Percentiles rank a stretch among this genome's conserved stretches.
These are phyloP conservation scores for Drosophila triauraria DNA, from an alignment of 1,140 invertebrate species.

Conservation along the genomic window DNA sequence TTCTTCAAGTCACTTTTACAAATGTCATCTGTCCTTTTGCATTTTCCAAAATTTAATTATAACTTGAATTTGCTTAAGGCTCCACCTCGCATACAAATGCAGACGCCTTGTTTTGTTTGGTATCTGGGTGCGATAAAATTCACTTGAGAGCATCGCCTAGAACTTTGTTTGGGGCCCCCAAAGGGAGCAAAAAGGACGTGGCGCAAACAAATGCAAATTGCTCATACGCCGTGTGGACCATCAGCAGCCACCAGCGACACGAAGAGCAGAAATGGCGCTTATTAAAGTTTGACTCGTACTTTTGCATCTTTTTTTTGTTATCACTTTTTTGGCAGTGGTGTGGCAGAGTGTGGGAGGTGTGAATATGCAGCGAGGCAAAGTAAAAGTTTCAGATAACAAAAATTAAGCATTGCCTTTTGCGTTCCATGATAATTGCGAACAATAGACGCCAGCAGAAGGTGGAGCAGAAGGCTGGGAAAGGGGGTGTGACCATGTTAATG, in stretches of 20 bases:
- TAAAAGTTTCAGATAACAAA: constrained; percentile 71
- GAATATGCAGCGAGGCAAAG: constrained; percentile 48
- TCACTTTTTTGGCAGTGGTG: constrained; percentile 1
- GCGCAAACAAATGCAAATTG: constrained; percentile 64
- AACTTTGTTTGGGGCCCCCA: constrained; percentile 45
- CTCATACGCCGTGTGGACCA: constrained; percentile 67
- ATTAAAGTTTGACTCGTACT: constrained; percentile 80
- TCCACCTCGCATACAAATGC: constrained; percentile 36
- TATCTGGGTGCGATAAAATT: constrained; percentile 54
- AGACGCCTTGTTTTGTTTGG: constrained; percentile 37
- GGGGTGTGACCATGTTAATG: constrained; percentile 56
- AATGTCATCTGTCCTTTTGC: constrained; percentile 30
- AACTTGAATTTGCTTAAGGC: constrained; percentile 40
- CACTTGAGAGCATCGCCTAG: constrained; percentile 43
- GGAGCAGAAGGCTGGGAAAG: constrained; percentile 1
- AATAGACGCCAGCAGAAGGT: constrained; percentile 59
- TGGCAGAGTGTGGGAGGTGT: constrained; percentile 9
- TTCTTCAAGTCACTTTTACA: constrained; percentile 16
- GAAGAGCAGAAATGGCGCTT: constrained; percentile 62
- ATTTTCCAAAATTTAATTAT: constrained; percentile 45
- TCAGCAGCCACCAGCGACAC: constrained; percentile 38
- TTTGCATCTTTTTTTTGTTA: constrained; percentile 32
- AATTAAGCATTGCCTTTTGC: constrained; percentile 78
- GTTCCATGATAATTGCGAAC: constrained; percentile 75
- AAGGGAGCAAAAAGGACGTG: constrained; percentile 20